Evolutionary conservation across 2,888 invertebrate species (phyloP).

Genomic region (Pomacea canaliculata): DNA sequence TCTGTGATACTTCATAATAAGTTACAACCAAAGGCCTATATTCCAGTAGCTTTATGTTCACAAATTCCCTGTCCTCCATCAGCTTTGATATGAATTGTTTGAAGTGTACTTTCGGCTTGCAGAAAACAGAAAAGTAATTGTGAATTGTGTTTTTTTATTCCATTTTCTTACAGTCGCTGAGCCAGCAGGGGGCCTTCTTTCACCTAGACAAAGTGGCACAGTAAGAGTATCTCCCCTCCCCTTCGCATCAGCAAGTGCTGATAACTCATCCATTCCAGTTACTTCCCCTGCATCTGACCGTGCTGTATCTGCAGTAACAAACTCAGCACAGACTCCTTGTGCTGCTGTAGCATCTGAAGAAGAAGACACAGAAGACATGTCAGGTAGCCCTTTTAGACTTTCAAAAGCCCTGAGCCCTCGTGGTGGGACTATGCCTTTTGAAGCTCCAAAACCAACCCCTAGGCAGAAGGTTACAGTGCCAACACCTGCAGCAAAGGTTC

Average conservation of each 20-base stretch:
- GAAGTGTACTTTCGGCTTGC: no score
- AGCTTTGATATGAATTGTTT: no score
- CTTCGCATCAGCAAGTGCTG: not conserved
- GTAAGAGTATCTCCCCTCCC: slow-evolving; percentile 15
- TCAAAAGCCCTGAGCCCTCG: slow-evolving; percentile 21
- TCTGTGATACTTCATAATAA: no score
- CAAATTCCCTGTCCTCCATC: no score
- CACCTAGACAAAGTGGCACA: slow-evolving; percentile 3
- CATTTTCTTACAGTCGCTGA: no score
- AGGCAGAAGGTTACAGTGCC: slow-evolving; percentile 8
- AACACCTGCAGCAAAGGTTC: not conserved
- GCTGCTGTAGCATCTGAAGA: slow-evolving; percentile 3
- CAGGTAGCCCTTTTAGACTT: not conserved
- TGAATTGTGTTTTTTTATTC: no score
- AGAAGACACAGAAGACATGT: slow-evolving; percentile 5
- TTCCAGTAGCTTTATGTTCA: no score
- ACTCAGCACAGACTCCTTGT: not conserved
- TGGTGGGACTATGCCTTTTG: no score
- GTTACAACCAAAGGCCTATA: no score
- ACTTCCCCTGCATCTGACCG: slow-evolving; percentile 7
- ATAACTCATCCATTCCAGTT: slow-evolving; percentile 14
- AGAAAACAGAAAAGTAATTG: no score
- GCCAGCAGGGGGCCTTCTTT: no score
- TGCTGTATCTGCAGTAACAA: not conserved
- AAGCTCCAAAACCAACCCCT: slow-evolving; percentile 14